phyloP scores from a whole-genome alignment of 1,140 invertebrate genomes.

The Caenorhabditis brenneri region DNA sequence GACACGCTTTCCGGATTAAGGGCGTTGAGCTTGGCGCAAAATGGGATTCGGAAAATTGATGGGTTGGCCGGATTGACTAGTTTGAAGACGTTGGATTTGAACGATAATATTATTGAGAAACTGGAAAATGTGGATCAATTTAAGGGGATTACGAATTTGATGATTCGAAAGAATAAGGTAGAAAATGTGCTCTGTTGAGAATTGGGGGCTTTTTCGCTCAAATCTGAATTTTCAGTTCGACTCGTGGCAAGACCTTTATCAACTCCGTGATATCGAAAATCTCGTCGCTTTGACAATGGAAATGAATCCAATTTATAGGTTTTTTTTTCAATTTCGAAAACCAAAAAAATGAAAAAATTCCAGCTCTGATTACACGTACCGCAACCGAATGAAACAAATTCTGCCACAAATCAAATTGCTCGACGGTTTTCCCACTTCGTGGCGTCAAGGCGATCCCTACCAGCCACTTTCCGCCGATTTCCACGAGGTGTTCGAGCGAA shows the following conservation, averaged over 20 bases:
- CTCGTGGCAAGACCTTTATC: conserved; percentile 33
- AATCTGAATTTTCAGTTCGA: conserved; percentile 32
- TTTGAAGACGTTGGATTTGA: conserved; percentile 54
- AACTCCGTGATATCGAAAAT: neutral
- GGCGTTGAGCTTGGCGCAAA: conserved; percentile 91
- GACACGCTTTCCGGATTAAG: conserved; percentile 79
- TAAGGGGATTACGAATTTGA: conserved; percentile 56
- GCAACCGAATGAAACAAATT: conserved; percentile 24
- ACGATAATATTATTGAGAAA: conserved; percentile 58
- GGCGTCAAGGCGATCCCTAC: conserved; percentile 43
- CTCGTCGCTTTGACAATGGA: conserved; percentile 25
- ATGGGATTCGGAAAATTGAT: conserved; percentile 79
- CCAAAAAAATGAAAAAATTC: neutral
- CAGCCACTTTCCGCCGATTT: conserved; percentile 32
- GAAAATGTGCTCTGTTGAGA: neutral
- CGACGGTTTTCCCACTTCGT: conserved; percentile 40
- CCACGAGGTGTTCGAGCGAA: neutral
- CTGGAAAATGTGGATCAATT: conserved; percentile 60
- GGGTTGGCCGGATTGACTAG: neutral
- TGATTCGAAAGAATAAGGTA: conserved; percentile 60
- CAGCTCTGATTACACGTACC: conserved; percentile 20
- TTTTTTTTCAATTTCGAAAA: neutral
- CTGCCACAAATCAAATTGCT: conserved; percentile 25
- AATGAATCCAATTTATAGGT: conserved; percentile 45
- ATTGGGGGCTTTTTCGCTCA: no score